Evolutionary conservation across 2,113 vertebrate species (phyloP).

Genomic region (Ranitomeya variabilis): DNA sequence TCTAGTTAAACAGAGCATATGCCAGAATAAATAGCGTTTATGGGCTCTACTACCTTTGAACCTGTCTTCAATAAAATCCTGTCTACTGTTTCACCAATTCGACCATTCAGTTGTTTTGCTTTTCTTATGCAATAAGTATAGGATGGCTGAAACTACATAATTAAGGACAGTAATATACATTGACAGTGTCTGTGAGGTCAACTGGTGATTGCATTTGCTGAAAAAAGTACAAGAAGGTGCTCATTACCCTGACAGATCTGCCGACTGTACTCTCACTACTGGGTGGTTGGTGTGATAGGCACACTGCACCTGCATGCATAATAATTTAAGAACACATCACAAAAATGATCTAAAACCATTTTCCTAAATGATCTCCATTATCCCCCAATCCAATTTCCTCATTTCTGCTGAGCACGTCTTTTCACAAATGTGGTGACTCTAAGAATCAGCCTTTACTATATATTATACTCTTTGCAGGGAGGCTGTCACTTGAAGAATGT

Average conservation of each 20-base stretch:
- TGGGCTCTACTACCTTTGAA: background rate
- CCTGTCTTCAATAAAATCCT: background rate
- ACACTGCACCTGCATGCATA: background rate
- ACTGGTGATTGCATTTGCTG: background rate
- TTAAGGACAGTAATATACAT: no score
- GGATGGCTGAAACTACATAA: background rate
- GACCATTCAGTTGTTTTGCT: background rate
- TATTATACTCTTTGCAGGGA: constrained; percentile 16
- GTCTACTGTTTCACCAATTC: background rate
- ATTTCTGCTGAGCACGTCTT: background rate
- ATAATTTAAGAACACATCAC: background rate
- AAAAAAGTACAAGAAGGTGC: background rate
- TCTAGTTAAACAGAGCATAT: background rate
- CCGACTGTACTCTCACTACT: background rate
- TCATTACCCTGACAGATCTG: background rate
- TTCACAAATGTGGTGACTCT: background rate
- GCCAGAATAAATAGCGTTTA: background rate
- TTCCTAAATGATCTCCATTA: constrained; percentile 2
- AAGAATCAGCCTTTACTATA: background rate
- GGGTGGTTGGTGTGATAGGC: background rate
- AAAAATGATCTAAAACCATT: background rate
- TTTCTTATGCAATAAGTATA: background rate
- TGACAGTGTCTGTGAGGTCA: background rate
- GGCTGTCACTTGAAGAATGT: background rate
- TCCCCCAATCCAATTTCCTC: constrained; percentile 2